These are phyloP conservation scores for Mythimna lalbum DNA, from an alignment of 2,888 invertebrate genomes.

Conservation along the genomic window DNA sequence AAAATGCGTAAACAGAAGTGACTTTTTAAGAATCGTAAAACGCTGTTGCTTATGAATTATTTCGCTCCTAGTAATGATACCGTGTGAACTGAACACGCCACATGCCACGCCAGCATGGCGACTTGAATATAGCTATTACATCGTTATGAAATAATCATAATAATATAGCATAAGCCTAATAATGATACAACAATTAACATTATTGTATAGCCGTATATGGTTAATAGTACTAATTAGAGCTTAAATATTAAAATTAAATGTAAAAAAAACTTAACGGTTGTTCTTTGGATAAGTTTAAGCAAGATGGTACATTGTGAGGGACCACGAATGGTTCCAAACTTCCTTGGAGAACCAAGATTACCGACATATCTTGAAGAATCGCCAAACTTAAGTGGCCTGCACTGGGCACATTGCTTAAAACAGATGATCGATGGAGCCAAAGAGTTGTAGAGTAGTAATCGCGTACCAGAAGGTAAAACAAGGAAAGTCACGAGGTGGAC, in stretches of 20 bases:
- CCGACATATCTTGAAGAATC: no score
- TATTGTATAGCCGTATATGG: not conserved
- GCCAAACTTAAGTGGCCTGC: no score
- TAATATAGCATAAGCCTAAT: not conserved
- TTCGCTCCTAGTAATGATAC: conserved; percentile 11
- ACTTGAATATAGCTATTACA: conserved; percentile 8
- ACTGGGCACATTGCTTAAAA: no score
- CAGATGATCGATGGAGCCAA: no score
- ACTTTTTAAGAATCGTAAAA: not conserved
- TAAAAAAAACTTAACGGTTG: not conserved
- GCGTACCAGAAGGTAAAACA: no score
- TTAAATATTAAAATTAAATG: not conserved
- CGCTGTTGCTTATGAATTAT: not conserved
- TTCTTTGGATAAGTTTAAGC: no score
- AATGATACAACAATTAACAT: conserved; percentile 2
- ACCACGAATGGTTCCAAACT: no score
- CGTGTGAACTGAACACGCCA: conserved; percentile 15
- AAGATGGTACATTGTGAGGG: no score
- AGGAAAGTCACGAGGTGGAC: no score
- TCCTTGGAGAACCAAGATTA: no score
- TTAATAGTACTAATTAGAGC: not conserved
- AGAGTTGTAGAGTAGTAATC: no score
- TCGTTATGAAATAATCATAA: conserved; percentile 5
- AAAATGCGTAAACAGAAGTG: not conserved
- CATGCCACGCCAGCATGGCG: conserved; percentile 8